Conservation (phyloP, 2,888 invertebrate species). For the Caenorhabditis angaria region DNA sequence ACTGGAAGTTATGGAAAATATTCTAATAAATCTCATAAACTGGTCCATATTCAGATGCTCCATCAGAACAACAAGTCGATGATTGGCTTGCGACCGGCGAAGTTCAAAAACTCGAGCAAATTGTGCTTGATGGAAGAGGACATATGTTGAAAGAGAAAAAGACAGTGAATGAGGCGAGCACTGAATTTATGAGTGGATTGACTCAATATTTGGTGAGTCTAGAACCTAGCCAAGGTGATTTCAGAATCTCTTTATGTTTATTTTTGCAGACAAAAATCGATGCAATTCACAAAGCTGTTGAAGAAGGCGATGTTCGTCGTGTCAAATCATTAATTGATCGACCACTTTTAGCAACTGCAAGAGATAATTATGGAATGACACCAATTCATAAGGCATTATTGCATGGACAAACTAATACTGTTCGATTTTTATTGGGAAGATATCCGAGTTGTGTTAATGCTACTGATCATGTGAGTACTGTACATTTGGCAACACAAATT, state of each 20-base stretch:
- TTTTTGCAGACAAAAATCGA: conserved; percentile 85
- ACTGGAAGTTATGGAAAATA: too few relatives aligned
- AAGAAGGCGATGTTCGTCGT: conserved; percentile 84
- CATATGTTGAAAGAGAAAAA: conserved; percentile 60
- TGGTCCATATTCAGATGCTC: conserved; percentile 67
- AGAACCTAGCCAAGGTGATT: neutral
- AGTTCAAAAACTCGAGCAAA: conserved; percentile 60
- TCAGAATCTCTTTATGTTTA: neutral
- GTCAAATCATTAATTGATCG: conserved; percentile 81
- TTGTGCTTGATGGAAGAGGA: conserved; percentile 67
- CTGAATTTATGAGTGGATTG: conserved; percentile 66
- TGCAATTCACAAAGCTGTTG: conserved; percentile 85
- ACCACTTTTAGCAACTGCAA: conserved; percentile 83
- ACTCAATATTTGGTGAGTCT: conserved; percentile 64
- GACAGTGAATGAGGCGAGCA: conserved; percentile 61
- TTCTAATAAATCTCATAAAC: too few relatives aligned
- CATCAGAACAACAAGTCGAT: conserved; percentile 65
- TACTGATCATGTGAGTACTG: conserved; percentile 73
- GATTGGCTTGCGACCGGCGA: conserved; percentile 68
- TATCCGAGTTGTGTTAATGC: conserved; percentile 73
- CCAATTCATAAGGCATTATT: conserved; percentile 71
- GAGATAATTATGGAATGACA: conserved; percentile 78
- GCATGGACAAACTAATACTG: conserved; percentile 79
- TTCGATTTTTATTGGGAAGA: conserved; percentile 77
- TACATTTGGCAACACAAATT: too few relatives aligned